These are phyloP conservation scores for Neria commutata DNA, from an alignment of 2,888 invertebrate species.

Conservation along the genomic window DNA sequence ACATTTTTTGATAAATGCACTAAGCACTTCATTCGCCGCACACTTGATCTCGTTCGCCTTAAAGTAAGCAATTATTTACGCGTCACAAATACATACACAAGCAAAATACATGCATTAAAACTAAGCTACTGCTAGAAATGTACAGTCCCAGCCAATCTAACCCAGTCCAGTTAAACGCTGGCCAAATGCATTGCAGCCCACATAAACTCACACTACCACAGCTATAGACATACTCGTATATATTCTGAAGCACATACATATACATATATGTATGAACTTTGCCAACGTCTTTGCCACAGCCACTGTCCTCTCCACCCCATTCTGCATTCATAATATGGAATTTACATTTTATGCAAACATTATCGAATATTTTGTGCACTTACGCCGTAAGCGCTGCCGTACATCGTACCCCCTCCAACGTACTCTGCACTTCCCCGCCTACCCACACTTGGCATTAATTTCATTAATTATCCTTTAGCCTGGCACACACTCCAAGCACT, in stretches of 20 bases:
- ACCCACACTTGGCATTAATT: constrained; percentile 47
- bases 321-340: constrained; percentile 47
- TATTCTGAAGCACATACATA: no score
- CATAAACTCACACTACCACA: no score
- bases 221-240: no score
- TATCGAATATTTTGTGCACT: constrained; percentile 54
- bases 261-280: constrained; percentile 3
- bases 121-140: background rate
- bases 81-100: background rate
- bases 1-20: no score
- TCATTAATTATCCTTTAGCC: constrained; percentile 52
- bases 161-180: no score
- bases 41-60: no score
- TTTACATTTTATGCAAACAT: constrained; percentile 46
- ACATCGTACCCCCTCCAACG: no score
- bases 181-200: no score
- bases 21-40: no score
- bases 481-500: constrained; percentile 41
- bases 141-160: background rate
- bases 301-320: constrained; percentile 7
- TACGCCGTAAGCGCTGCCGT: no score
- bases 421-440: no score
- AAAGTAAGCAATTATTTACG: constrained; percentile 13
- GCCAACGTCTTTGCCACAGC: background rate
- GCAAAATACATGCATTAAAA: background rate